Evolutionary conservation across 2,113 vertebrate genomes (phyloP).

Genomic region (Telmatochromis brichardi): DNA sequence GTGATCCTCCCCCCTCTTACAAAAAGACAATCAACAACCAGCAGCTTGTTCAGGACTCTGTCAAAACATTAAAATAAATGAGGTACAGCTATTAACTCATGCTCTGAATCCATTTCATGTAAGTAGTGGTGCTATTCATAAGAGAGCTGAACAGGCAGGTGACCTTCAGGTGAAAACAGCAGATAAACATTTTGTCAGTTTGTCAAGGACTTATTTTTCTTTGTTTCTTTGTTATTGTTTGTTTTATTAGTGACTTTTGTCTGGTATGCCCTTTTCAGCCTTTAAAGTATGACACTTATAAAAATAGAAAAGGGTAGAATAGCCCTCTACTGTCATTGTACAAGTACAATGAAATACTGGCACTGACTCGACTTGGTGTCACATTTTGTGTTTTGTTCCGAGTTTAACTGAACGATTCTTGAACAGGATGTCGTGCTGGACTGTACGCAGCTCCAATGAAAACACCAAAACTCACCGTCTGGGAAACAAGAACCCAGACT

Average conservation of each 20-base stretch:
- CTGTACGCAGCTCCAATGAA: not conserved
- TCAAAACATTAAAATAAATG: not conserved
- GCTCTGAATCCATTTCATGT: not conserved
- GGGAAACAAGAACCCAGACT: not conserved
- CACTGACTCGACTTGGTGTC: not conserved
- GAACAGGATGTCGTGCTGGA: not conserved
- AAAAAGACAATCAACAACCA: not conserved
- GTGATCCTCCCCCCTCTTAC: not conserved
- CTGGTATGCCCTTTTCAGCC: not conserved
- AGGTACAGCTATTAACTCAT: not conserved
- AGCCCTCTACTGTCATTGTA: not conserved
- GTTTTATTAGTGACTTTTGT: not conserved
- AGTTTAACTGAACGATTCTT: not conserved
- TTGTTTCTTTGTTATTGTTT: not conserved
- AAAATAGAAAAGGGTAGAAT: not conserved
- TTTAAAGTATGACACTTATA: not conserved
- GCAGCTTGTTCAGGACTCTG: not conserved
- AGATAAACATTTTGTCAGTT: not conserved
- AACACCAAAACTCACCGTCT: not conserved
- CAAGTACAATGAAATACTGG: not conserved
- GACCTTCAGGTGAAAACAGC: not conserved
- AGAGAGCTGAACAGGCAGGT: not conserved
- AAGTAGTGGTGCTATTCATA: not conserved
- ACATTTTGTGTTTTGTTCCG: not conserved
- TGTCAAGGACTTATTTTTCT: not conserved